Evolutionary conservation across 2,797 vertebrate species (phyloP).

Genomic region (Cuniculus paca): DNA sequence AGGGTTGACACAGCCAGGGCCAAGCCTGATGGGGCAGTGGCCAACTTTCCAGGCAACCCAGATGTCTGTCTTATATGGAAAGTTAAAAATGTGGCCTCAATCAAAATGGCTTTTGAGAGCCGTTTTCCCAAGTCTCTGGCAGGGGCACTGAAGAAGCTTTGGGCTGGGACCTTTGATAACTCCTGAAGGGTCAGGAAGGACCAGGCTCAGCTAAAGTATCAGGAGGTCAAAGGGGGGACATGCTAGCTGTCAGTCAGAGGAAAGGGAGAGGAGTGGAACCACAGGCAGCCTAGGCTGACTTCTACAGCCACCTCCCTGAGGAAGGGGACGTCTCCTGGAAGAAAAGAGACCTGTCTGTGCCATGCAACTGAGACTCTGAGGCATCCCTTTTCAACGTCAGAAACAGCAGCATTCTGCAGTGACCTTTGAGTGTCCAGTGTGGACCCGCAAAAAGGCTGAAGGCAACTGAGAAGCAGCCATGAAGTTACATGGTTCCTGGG

Average conservation of each 20-base stretch:
- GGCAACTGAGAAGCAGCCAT: not conserved
- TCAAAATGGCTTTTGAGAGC: constrained; percentile 82
- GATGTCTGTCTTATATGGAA: constrained; percentile 85
- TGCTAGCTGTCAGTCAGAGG: not conserved
- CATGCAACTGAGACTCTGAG: not conserved
- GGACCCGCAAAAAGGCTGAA: not conserved
- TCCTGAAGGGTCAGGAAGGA: not conserved
- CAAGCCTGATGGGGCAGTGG: constrained; percentile 85
- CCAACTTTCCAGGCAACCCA: constrained; percentile 89
- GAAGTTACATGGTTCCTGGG: not conserved
- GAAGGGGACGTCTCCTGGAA: constrained; percentile 57
- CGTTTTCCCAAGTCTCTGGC: constrained; percentile 64
- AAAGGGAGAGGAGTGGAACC: not conserved
- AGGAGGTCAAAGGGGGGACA: not conserved
- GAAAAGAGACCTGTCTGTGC: constrained; percentile 23
- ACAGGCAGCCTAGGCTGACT: not conserved
- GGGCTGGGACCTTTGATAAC: constrained; percentile 19
- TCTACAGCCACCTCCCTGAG: not conserved
- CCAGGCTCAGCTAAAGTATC: not conserved
- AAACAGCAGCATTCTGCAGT: constrained; percentile 1
- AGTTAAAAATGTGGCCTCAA: constrained; percentile 85
- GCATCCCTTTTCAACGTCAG: not conserved
- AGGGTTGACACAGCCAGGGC: constrained; percentile 74
- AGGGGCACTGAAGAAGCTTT: not conserved
- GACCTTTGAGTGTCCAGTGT: not conserved